Base-by-base conservation (phyloP, 2,797 vertebrate genomes). In the Chromis chromis region DNA sequence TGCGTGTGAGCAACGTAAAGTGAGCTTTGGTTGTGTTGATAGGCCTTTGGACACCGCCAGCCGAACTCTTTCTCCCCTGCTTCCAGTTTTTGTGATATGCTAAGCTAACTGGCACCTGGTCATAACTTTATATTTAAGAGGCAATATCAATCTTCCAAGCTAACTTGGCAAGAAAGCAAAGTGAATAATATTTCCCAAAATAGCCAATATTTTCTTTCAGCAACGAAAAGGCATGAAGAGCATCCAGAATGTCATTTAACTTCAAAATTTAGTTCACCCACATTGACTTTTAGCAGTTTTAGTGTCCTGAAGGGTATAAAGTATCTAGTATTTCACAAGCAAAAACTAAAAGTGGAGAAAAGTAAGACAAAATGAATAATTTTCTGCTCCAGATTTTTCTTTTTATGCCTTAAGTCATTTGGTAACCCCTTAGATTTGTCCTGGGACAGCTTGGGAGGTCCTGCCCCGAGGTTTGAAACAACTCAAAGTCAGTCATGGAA, bases 401-500 rank as follows among this genome's bases (percentile, higher is more conserved):
- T 62, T n/a, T 42, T 33, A 21, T 55, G 27, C 27, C n/a, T 46
- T 65, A 27, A 74, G 63, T 49, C 24, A 56, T 71, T n/a, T 42
- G 21, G 14, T 54, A 48, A 46, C 24, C 13, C 10, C 16, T 39
- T 12, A 42, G 3, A 73, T 53, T 28, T 56, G 12, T 65, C 56
- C 9, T 25, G 27, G 4, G 31, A 52, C 16, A 0, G 4, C 25
- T 24, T 50, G 12, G 14, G 74, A 63, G 22, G 46, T 57, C 55
- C 48, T 17, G 22, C 36, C 33, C 28, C 6, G 16, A 68, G 39
- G 22, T 24, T 62, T 63, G 52, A 78, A 69, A 59, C 19, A 16
- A 13, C 27, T 76, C 17, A 50, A 22, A 61, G 56, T 72, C 56
- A 59, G 54, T 63, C 16, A 63, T 50, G 40, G 28, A 61, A 52